Percentiles rank a stretch among this genome's conserved stretches.
These are phyloP conservation scores for Cnemophilus loriae DNA, from an alignment of 2,113 vertebrate species.

Conservation along the genomic window DNA sequence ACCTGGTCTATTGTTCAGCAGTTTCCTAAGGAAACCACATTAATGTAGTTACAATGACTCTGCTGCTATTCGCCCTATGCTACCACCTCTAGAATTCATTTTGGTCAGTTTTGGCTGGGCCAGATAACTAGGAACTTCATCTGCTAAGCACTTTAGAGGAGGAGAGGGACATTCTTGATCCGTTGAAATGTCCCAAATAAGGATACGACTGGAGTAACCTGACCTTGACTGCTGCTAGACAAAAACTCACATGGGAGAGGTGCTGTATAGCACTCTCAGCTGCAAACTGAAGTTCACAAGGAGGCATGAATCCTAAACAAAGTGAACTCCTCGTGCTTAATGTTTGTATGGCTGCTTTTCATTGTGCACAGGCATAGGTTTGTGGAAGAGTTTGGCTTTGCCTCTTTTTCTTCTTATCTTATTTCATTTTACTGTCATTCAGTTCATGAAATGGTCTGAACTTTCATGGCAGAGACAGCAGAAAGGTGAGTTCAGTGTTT, in stretches of 20 bases:
- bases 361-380: background rate
- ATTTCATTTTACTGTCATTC: background rate
- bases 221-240: background rate
- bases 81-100: constrained; percentile 11
- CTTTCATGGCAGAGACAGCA: background rate
- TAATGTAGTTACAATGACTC: background rate
- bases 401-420: background rate
- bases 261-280: background rate
- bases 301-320: background rate
- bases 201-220: background rate
- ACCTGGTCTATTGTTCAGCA: constrained; percentile 8
- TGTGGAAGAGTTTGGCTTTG: background rate
- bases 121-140: background rate
- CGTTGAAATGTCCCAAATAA: background rate
- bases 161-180: background rate
- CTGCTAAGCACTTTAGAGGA: background rate
- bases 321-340: background rate
- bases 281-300: background rate
- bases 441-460: background rate
- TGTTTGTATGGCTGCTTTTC: background rate
- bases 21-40: constrained; percentile 43
- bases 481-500: background rate
- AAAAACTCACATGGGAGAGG: background rate
- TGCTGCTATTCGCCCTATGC: background rate
- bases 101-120: background rate